Conservation (phyloP, 2,797 vertebrate species). For the Danio tinwini region DNA sequence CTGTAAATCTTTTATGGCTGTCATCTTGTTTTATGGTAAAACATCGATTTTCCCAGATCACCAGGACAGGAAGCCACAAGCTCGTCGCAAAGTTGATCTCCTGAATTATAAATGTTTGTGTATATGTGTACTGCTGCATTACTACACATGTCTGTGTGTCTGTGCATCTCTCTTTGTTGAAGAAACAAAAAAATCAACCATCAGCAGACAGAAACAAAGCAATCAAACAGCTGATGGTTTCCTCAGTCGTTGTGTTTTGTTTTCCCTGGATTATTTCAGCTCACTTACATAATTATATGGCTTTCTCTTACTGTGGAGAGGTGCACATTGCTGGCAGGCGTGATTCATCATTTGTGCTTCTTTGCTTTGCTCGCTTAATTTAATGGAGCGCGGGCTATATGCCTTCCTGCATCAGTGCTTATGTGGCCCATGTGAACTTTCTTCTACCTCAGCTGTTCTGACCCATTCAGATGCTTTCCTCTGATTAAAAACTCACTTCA, state of each 20-base stretch:
- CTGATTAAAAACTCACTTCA: conserved; percentile 20
- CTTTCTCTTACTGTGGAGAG: conserved; percentile 26
- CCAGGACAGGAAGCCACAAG: conserved; percentile 15
- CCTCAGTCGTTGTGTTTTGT: conserved; percentile 8
- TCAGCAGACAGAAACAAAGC: background rate
- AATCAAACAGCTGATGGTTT: conserved; percentile 10
- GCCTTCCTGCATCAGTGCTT: conserved; percentile 20
- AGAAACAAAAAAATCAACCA: background rate
- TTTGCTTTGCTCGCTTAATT: conserved; percentile 29
- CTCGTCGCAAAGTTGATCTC: background rate
- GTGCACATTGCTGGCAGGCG: conserved; percentile 27
- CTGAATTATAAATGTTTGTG: conserved; percentile 28
- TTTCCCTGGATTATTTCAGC: conserved; percentile 26
- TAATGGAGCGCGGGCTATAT: conserved; percentile 29
- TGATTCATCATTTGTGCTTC: conserved; percentile 35
- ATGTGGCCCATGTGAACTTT: conserved; percentile 29
- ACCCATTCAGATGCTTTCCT: conserved; percentile 19
- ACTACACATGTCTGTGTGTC: background rate
- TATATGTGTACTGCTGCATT: background rate
- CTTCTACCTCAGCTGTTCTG: conserved; percentile 23
- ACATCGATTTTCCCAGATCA: conserved; percentile 26
- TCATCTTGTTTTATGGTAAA: conserved; percentile 33
- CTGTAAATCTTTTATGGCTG: conserved; percentile 39
- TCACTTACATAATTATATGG: conserved; percentile 35
- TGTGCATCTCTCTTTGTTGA: background rate